phyloP scores from a whole-genome alignment of 1,140 invertebrate genomes.

The Euwallacea similis region DNA sequence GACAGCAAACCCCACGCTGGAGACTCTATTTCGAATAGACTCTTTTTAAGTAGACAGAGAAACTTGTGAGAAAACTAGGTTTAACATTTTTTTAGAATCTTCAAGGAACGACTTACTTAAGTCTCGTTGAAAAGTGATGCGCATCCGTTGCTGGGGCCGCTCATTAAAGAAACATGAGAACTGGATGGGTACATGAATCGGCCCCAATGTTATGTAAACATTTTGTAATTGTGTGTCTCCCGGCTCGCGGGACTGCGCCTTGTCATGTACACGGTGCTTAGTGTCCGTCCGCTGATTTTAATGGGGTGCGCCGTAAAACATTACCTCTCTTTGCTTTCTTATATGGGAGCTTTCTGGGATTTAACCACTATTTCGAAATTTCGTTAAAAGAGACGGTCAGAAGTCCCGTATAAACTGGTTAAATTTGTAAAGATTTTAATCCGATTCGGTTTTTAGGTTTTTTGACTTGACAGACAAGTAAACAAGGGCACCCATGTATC shows the following conservation, averaged over 20 bases:
- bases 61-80: too few relatives aligned
- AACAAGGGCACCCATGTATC: too few relatives aligned
- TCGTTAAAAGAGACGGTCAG: too few relatives aligned
- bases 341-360: too few relatives aligned
- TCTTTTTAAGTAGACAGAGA: too few relatives aligned
- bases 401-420: too few relatives aligned
- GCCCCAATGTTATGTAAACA: conserved; percentile 33
- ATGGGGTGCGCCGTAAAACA: conserved; percentile 25
- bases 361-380: too few relatives aligned
- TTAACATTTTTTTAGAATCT: background rate
- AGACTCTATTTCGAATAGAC: too few relatives aligned
- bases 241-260: conserved; percentile 14
- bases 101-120: conserved; percentile 18
- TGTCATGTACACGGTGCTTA: conserved; percentile 30
- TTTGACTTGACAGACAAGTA: too few relatives aligned
- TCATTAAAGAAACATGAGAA: conserved; percentile 33
- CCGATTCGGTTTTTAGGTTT: too few relatives aligned
- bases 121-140: conserved; percentile 6
- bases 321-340: background rate
- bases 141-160: conserved; percentile 11
- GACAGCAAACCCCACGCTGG: too few relatives aligned
- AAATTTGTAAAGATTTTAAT: too few relatives aligned
- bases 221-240: conserved; percentile 33
- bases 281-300: conserved; percentile 29
- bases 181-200: conserved; percentile 31